phyloP scores from a whole-genome alignment of 2,113 vertebrate species.

The Thryonomys swinderianus region DNA sequence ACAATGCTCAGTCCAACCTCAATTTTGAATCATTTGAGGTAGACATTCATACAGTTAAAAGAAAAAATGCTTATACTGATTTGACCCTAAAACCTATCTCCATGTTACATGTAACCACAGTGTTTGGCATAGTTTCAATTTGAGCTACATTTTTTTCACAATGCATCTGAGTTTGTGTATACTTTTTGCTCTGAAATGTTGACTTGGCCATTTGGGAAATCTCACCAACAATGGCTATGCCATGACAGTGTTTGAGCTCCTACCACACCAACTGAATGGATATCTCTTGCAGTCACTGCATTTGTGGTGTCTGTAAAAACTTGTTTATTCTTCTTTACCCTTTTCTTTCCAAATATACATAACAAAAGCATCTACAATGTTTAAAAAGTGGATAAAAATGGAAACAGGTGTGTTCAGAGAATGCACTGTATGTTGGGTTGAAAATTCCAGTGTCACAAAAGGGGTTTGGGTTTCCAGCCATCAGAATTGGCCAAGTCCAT shows the following conservation, averaged over 20 bases:
- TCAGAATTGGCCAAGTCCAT: background rate
- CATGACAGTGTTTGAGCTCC: too few species aligned
- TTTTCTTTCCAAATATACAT: background rate
- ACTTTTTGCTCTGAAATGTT: background rate
- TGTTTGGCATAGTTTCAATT: conserved; percentile 4
- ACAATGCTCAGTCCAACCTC: background rate
- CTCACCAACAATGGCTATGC: background rate
- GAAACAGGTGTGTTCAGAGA: background rate
- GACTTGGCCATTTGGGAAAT: background rate
- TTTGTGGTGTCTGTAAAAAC: fast-evolving
- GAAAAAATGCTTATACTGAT: background rate
- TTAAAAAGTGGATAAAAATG: background rate
- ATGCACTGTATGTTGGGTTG: background rate
- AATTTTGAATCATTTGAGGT: background rate
- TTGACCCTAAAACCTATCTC: background rate
- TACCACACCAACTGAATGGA: fast-evolving
- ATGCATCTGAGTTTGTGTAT: background rate
- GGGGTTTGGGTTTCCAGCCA: background rate
- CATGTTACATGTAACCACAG: background rate
- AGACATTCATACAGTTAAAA: background rate
- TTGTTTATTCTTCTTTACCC: background rate
- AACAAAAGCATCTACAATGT: background rate
- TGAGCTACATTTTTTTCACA: conserved; percentile 19
- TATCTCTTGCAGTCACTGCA: fast-evolving
- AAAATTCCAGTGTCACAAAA: background rate